Conservation (phyloP, 1,140 invertebrate species). For the Drosophila teissieri region DNA sequence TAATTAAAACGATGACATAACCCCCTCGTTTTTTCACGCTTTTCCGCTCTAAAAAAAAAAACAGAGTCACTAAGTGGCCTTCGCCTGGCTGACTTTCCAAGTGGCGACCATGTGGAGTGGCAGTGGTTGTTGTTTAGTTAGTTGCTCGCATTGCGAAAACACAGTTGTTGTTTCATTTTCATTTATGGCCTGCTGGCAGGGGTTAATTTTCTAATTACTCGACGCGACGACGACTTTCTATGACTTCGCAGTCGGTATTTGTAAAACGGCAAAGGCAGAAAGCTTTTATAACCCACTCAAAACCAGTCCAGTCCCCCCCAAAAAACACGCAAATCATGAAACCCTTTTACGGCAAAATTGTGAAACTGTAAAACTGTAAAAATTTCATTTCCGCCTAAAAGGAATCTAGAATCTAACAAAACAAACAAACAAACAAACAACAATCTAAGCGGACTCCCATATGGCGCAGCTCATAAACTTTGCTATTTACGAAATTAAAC, state of each 20-base stretch:
- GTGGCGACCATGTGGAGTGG: conserved; percentile 64
- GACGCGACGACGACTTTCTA: conserved; percentile 76
- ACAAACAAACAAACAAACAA: conserved; percentile 42
- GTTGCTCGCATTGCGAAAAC: conserved; percentile 32
- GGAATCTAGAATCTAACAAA: conserved; percentile 46
- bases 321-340: neutral
- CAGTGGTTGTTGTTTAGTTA: conserved; percentile 24
- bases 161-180: conserved; percentile 55
- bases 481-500: conserved; percentile 54
- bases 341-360: conserved; percentile 39
- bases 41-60: conserved; percentile 17
- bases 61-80: conserved; percentile 57
- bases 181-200: conserved; percentile 73
- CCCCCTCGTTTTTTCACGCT: conserved; percentile 14
- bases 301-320: conserved; percentile 4
- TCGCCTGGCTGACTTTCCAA: conserved; percentile 56
- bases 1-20: conserved; percentile 71
- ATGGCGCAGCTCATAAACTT: conserved; percentile 67
- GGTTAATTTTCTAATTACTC: conserved; percentile 79
- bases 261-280: conserved; percentile 55
- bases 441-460: conserved; percentile 45
- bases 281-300: conserved; percentile 59
- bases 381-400: conserved; percentile 63
- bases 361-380: conserved; percentile 60
- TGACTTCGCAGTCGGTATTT: conserved; percentile 63